Evolutionary conservation across 2,113 vertebrate genomes (phyloP).

Genomic region (Pavo muticus): DNA sequence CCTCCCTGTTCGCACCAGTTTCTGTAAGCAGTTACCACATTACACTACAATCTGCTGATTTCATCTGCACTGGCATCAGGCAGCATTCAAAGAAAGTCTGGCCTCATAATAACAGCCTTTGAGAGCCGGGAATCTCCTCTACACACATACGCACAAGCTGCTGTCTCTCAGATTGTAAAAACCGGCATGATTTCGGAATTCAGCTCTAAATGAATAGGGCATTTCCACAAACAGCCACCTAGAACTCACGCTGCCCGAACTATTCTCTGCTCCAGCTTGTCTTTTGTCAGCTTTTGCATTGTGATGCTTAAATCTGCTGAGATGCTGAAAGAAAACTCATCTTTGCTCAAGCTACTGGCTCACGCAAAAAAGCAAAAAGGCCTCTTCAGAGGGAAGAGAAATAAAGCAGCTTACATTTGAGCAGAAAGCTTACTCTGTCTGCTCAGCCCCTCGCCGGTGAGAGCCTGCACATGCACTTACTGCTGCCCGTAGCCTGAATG

Average conservation of each 20-base stretch:
- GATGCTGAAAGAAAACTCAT: background rate
- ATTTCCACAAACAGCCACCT: constrained; percentile 18
- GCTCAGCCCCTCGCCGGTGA: background rate
- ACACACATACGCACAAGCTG: constrained; percentile 24
- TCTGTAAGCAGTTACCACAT: constrained; percentile 67
- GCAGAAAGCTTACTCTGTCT: background rate
- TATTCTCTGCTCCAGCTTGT: background rate
- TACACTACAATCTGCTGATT: constrained; percentile 73
- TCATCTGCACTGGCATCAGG: constrained; percentile 74
- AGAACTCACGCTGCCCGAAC: background rate
- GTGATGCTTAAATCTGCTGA: background rate
- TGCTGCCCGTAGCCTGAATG: background rate
- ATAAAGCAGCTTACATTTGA: background rate
- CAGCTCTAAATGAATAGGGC: background rate
- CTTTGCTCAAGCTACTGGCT: background rate
- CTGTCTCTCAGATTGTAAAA: constrained; percentile 21
- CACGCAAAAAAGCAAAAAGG: rapidly evolving
- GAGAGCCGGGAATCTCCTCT: constrained; percentile 60
- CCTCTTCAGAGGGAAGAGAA: background rate
- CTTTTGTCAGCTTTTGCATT: background rate
- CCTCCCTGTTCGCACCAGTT: constrained; percentile 63
- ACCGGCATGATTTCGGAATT: background rate
- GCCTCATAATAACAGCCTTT: constrained; percentile 59
- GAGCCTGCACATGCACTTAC: background rate
- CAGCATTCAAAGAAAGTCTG: constrained; percentile 63